Base-by-base conservation (phyloP, 2,113 vertebrate species). In the Ranitomeya imitator region DNA sequence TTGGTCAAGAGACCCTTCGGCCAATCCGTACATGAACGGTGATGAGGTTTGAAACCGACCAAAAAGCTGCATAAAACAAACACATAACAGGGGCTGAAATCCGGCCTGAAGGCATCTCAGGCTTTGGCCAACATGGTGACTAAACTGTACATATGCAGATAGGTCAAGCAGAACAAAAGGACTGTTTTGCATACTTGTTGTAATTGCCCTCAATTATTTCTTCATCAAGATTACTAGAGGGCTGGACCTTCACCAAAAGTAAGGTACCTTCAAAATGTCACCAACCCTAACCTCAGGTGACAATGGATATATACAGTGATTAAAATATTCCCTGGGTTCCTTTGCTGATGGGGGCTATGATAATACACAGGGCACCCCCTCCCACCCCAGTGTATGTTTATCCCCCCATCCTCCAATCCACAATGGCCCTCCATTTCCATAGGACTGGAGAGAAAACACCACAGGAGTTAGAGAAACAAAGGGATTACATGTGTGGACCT, bases 391-490 rank as follows among this genome's bases (percentile, higher is more conserved):
- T n/a, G n/a, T n/a, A 57, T 59, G 59, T 85, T 26, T 54, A 67
- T 5, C 51, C 74, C 63, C 18, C 51, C 12, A 26, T 23, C 63
- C 85, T 87, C 10, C 55, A 60, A 63, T 65, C 19, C 59, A 78
- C 59, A 86, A 52, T 63, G 37, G 26, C 45, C 52, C 63, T 60
- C 80, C 23, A 87, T 87, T 87, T 80, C 21, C 85, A 87, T 87
- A 69, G 57, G 85, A 87, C 76, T 87, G 69, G 60, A 87, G 57
- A 69, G 77, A 80, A 86, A 71, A 87, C 85, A 59, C 67, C 13
- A 15, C 63, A 79, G 85, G 77, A 31, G 51, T 80, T 86, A 16
- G 31, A 37, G 60, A 67, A 83, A 83, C 80, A 83, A 83, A 65
- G 19, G 80, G 12, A 67, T 65, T 65, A 51, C 65, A 67, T 52